Percentiles rank a stretch among this genome's conserved stretches.
phyloP scores from a whole-genome alignment of 2,113 vertebrate species.

The Microcebus lehilahytsara region DNA sequence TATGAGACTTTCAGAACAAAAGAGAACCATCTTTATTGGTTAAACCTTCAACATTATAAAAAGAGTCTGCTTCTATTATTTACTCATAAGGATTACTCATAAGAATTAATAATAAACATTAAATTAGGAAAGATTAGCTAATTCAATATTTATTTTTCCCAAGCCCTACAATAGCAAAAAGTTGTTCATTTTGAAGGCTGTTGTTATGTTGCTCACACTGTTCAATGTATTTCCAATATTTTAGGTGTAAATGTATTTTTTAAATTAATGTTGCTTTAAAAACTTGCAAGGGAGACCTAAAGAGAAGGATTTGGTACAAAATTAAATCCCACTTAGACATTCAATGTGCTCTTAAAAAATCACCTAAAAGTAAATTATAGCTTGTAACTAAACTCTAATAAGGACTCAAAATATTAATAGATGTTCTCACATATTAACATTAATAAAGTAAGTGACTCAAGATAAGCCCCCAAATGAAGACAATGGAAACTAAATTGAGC shows the following conservation, averaged over 20 bases:
- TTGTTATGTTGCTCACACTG: neutral
- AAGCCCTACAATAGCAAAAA: neutral
- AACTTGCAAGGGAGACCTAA: neutral
- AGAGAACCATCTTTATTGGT: neutral
- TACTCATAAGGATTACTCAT: neutral
- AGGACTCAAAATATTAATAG: slow-evolving; percentile 35
- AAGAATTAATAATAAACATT: slow-evolving; percentile 31
- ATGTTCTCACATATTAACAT: neutral
- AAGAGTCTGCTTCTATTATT: slow-evolving; percentile 19
- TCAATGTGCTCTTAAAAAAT: slow-evolving; percentile 25
- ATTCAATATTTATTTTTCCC: neutral
- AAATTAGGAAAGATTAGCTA: neutral
- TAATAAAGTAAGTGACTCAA: neutral
- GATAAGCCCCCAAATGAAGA: slow-evolving; percentile 24
- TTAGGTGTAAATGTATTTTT: neutral
- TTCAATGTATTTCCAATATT: neutral
- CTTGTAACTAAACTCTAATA: neutral
- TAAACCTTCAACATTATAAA: neutral
- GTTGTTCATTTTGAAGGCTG: neutral
- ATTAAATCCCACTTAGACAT: slow-evolving; percentile 10
- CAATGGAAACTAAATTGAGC: slow-evolving; percentile 37
- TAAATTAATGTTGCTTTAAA: slow-evolving; percentile 31
- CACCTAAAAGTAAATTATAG: slow-evolving; percentile 12
- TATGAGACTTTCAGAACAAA: neutral
- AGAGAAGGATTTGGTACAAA: slow-evolving; percentile 12